A percentile compares a stretch with the other conserved stretches of the same genome.
Evolutionary conservation across 2,113 vertebrate species (phyloP).

Genomic region (Amia ocellicauda): DNA sequence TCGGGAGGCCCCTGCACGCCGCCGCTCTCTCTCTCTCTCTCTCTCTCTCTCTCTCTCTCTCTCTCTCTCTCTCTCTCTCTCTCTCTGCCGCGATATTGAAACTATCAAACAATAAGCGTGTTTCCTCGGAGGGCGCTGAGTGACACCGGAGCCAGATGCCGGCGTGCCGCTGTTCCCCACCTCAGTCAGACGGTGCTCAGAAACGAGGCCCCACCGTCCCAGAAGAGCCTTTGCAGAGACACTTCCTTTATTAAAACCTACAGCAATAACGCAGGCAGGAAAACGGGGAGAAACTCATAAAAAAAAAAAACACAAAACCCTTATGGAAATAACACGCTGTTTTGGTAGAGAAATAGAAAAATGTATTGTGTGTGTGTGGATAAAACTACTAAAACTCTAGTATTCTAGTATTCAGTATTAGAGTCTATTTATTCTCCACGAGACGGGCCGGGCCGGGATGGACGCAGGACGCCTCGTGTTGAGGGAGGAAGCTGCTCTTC

Average conservation of each 20-base stretch:
- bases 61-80: too few species aligned
- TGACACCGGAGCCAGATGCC: slow-evolving; percentile 63
- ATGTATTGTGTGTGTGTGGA: slow-evolving; percentile 12
- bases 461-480: too few species aligned
- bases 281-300: slow-evolving; percentile 49
- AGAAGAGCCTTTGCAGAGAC: slow-evolving; percentile 67
- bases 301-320: slow-evolving; percentile 37
- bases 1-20: too few species aligned
- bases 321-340: too few species aligned
- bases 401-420: too few species aligned
- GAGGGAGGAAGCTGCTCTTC: too few species aligned
- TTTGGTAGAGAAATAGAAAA: too few species aligned
- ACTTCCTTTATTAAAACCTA: slow-evolving; percentile 74
- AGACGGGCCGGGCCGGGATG: too few species aligned
- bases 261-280: slow-evolving; percentile 54
- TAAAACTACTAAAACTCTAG: too few species aligned
- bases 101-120: slow-evolving; percentile 68
- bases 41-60: too few species aligned
- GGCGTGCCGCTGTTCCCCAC: slow-evolving; percentile 56
- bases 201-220: slow-evolving; percentile 61
- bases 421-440: too few species aligned
- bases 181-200: slow-evolving; percentile 46
- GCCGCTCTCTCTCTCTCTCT: too few species aligned
- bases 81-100: slow-evolving; percentile 56
- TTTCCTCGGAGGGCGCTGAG: slow-evolving; percentile 47